These are phyloP conservation scores for Himalopsyche anomala DNA, from an alignment of 2,888 invertebrate species.

Conservation along the genomic window DNA sequence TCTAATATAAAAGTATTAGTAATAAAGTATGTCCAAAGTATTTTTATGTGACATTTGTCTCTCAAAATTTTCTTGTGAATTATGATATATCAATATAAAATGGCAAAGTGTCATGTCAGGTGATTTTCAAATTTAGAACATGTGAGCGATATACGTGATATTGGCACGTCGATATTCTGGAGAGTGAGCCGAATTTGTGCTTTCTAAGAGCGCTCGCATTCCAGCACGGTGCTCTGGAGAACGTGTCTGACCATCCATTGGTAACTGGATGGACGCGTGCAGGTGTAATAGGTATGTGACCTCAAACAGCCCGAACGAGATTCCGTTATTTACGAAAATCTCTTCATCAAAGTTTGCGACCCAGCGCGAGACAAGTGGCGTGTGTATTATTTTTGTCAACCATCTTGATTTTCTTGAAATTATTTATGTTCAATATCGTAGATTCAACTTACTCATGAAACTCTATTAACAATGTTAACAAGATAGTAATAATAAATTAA, in stretches of 20 bases:
- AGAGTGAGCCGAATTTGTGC: background rate
- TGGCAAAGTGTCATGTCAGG: too few relatives aligned
- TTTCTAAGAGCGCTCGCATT: slow-evolving; percentile 27
- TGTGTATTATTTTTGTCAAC: background rate
- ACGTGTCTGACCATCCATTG: slow-evolving; percentile 36
- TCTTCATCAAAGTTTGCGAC: slow-evolving; percentile 23
- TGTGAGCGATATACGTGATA: background rate
- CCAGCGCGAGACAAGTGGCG: background rate
- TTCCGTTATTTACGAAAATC: slow-evolving; percentile 40
- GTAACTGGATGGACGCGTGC: slow-evolving; percentile 38
- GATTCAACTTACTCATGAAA: too few relatives aligned
- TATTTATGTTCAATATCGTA: too few relatives aligned
- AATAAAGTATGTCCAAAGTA: too few relatives aligned
- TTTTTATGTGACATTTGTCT: too few relatives aligned
- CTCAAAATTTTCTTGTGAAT: too few relatives aligned
- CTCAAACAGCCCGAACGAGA: slow-evolving; percentile 19
- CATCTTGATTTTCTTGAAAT: too few relatives aligned
- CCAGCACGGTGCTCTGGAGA: slow-evolving; percentile 1
- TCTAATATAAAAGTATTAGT: too few relatives aligned
- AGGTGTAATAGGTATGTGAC: slow-evolving; percentile 20
- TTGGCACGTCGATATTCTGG: background rate
- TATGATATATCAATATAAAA: too few relatives aligned
- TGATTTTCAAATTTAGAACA: background rate
- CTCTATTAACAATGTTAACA: too few relatives aligned
- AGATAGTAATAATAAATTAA: too few relatives aligned